Conservation (phyloP, 2,113 vertebrate species). For the Machaerirhynchus nigripectus region DNA sequence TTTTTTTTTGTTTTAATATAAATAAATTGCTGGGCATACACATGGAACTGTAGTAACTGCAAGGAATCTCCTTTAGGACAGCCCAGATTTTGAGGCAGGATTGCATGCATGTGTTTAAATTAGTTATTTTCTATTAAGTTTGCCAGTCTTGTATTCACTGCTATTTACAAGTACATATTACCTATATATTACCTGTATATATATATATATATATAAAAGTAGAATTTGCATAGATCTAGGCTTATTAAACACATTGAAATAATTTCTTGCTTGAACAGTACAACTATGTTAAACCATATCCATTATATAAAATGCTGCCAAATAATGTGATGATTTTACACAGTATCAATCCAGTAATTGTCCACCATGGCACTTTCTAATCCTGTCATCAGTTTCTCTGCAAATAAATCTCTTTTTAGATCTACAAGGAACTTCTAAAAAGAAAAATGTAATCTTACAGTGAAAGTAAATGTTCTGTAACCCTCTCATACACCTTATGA, state of each 20-base stretch:
- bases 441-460: background rate
- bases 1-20: background rate
- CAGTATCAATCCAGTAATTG: background rate
- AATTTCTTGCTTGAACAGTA: background rate
- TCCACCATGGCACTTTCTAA: background rate
- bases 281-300: background rate
- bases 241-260: background rate
- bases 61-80: background rate
- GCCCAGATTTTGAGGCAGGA: background rate
- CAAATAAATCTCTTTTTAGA: background rate
- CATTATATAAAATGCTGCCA: background rate
- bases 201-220: background rate
- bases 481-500: background rate
- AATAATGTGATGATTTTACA: background rate
- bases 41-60: background rate
- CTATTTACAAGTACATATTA: background rate
- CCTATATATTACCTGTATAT: background rate
- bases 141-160: background rate
- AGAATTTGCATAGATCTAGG: background rate
- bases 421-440: background rate
- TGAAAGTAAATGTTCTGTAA: background rate
- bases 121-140: background rate
- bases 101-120: background rate
- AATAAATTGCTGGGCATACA: background rate
- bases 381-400: background rate